Base-by-base conservation (phyloP, 2,113 vertebrate species). In the Lanius collurio region DNA sequence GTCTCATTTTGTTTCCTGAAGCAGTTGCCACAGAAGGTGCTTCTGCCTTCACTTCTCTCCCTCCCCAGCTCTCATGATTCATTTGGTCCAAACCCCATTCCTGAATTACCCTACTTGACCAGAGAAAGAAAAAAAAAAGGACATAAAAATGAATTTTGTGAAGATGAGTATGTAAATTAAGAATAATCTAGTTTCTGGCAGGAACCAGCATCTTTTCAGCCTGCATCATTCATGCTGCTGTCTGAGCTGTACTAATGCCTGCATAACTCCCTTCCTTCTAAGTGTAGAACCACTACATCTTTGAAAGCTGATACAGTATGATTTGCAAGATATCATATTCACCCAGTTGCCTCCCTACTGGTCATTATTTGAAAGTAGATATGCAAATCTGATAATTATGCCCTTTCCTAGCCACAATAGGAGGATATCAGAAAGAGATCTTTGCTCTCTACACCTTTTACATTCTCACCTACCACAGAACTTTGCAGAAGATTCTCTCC, bases 161-260 rank as follows among this genome's bases (percentile, higher is more conserved):
- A 41, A 60, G 46, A 60, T 10, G 20, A 76, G 14, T 76, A 23
- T 7, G 5, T 62, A 56, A 89, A 91, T 67, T 56, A 84, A 78
- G 30, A 10, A 49, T 52, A 79, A 64, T 57, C 10, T 64, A 26
- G 13, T 87, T 92, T 83, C 41, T 82, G 69, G 11, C 30, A 83
- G 33, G 20, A 83, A 2, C 35, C 46, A 77, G 11, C 39, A 39
- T 46, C 42, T 94, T 88, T 83, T 83, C 70, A 85, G 20, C 22
- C 28, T 75, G 22, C 22, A 4, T 67, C 8, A 24, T 21, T 55
- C 0, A 0, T 41, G n/a, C 26, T 69, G 31, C 50, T 70, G 8
- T 46, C 56, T 71, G 30, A 87, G 15, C 55, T 55, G 30, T 39
- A 13, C 5, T 71, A 31, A 50, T 17, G 23, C 26, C 65, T 64